Evolutionary conservation across 1,140 invertebrate genomes (phyloP).

Genomic region (Arion vulgaris): DNA sequence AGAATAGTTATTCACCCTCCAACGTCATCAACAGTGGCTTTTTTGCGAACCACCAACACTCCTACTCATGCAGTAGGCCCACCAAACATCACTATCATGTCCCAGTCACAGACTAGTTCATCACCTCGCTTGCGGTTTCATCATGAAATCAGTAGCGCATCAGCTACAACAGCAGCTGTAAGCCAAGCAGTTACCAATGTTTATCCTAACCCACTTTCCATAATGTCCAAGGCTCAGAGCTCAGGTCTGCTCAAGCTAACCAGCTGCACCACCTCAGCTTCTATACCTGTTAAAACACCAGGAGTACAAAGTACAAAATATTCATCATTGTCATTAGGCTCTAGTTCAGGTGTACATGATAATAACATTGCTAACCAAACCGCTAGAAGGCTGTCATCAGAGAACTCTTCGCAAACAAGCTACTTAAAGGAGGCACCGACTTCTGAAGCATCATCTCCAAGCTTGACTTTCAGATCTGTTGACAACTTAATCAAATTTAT

Average conservation of each 20-base stretch:
- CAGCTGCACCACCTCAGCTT: neutral
- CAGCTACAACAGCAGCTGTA: neutral
- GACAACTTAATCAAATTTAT: neutral
- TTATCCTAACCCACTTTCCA: neutral
- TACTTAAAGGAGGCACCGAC: neutral
- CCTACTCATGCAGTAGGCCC: slow-evolving; percentile 27
- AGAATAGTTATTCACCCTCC: neutral
- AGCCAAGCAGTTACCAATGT: neutral
- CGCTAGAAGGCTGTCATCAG: neutral
- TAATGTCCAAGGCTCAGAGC: neutral
- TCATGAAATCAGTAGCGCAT: neutral
- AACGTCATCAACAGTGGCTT: neutral
- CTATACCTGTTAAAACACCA: neutral
- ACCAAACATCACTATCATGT: slow-evolving; percentile 33
- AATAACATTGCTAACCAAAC: neutral
- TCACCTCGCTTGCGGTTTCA: neutral
- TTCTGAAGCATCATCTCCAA: neutral
- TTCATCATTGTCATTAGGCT: neutral
- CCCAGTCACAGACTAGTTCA: neutral
- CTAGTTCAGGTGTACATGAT: neutral
- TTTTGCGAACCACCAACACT: slow-evolving; percentile 20
- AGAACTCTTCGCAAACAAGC: neutral
- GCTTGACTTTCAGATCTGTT: neutral
- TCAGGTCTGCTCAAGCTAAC: neutral
- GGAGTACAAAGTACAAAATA: neutral